phyloP scores from a whole-genome alignment of 1,140 invertebrate genomes.

The Leptinotarsa undecemlineata region DNA sequence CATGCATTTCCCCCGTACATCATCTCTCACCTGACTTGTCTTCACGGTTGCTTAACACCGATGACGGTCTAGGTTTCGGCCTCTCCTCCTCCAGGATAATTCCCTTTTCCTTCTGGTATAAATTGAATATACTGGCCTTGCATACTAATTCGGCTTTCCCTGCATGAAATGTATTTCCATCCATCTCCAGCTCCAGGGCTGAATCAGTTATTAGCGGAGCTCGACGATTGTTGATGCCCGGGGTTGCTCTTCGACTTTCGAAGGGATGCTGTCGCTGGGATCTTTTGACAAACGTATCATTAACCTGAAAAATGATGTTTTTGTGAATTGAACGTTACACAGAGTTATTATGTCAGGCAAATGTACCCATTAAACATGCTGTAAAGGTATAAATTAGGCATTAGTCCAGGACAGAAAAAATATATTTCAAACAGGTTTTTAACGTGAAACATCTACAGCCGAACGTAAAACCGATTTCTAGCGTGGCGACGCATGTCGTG shows the following conservation, averaged over 20 bases:
- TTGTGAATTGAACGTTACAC: background rate
- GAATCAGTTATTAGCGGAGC: constrained; percentile 42
- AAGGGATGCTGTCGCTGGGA: background rate
- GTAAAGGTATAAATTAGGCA: background rate
- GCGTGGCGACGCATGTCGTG: too few species aligned
- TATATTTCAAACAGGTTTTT: too few species aligned
- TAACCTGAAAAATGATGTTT: background rate
- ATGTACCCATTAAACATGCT: background rate
- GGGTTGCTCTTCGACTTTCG: background rate
- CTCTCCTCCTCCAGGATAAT: constrained; percentile 46
- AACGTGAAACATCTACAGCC: too few species aligned
- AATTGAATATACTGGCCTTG: constrained; percentile 44
- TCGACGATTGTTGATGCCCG: constrained; percentile 15
- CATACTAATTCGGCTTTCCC: constrained; percentile 46
- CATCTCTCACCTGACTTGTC: constrained; percentile 18
- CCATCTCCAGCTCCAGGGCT: constrained; percentile 45
- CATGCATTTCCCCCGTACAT: too few species aligned
- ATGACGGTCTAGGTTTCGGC: constrained; percentile 49
- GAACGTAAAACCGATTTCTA: too few species aligned
- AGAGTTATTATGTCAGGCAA: background rate
- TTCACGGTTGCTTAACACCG: constrained; percentile 41
- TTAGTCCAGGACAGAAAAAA: background rate
- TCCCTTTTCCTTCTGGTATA: constrained; percentile 44
- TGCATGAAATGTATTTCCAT: constrained; percentile 38
- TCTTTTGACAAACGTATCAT: background rate